These are phyloP conservation scores for Hyla sarda DNA, from an alignment of 2,113 vertebrate species.

Conservation along the genomic window DNA sequence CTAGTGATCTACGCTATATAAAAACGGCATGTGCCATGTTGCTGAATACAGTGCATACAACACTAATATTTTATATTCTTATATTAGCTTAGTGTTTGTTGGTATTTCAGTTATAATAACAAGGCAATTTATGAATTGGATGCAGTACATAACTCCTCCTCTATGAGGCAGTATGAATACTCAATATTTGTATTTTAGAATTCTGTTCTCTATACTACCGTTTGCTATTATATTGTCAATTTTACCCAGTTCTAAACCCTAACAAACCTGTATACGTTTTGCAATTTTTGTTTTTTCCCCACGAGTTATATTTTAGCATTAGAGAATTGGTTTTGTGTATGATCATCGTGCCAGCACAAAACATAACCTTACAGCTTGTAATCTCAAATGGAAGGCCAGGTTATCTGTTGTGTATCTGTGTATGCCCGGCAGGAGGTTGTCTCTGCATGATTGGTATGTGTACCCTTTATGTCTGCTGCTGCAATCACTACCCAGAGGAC, in stretches of 20 bases:
- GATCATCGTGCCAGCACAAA: neutral
- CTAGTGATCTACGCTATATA: too few species aligned
- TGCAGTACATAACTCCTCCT: neutral
- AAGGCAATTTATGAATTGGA: too few species aligned
- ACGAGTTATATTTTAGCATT: neutral
- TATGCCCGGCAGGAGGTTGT: neutral
- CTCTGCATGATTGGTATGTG: constrained; percentile 11
- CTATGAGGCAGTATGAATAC: neutral
- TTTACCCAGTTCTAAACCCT: too few species aligned
- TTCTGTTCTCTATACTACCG: too few species aligned
- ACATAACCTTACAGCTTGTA: neutral
- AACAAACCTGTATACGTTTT: neutral
- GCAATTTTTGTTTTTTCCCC: neutral
- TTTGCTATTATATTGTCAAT: neutral
- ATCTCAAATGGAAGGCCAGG: neutral
- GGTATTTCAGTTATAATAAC: too few species aligned
- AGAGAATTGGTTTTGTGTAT: neutral
- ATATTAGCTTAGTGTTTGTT: too few species aligned
- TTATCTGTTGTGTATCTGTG: neutral
- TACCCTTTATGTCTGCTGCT: neutral
- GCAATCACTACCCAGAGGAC: neutral
- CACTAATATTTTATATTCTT: too few species aligned
- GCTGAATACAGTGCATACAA: too few species aligned
- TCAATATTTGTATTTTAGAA: neutral
- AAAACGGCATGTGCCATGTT: too few species aligned